Evolutionary conservation across 2,797 vertebrate species (phyloP).

Genomic region (Megalops cyprinoides): DNA sequence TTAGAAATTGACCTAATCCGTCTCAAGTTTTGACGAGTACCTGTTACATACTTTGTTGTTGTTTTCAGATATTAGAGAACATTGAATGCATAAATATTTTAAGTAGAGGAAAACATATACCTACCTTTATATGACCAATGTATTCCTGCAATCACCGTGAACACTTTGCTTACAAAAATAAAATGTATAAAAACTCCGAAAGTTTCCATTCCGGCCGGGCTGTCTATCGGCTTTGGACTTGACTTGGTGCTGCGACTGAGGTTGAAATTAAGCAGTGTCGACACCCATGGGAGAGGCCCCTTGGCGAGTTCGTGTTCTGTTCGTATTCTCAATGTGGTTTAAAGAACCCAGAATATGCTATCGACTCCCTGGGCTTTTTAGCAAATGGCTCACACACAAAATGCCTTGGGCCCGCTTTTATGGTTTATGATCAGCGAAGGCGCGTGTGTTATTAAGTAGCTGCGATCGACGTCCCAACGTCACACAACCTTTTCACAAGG

Average conservation of each 20-base stretch:
- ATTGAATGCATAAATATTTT: too few species aligned
- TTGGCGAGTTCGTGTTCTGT: conserved; percentile 38
- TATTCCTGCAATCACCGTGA: conserved; percentile 60
- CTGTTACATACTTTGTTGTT: too few species aligned
- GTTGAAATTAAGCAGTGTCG: conserved; percentile 53
- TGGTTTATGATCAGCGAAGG: conserved; percentile 22
- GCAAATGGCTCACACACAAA: conserved; percentile 38
- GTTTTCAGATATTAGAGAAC: too few species aligned
- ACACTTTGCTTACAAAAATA: conserved; percentile 45
- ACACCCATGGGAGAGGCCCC: conserved; percentile 57
- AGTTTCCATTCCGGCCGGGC: conserved; percentile 59
- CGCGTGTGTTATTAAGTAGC: conserved; percentile 13
- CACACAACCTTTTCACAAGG: not conserved
- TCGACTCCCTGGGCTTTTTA: conserved; percentile 31
- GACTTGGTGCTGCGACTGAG: conserved; percentile 34
- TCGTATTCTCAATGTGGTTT: conserved; percentile 10
- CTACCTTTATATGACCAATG: conserved; percentile 79
- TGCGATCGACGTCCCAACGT: not conserved
- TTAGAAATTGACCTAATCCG: too few species aligned
- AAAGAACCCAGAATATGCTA: conserved; percentile 33
- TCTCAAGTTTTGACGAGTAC: too few species aligned
- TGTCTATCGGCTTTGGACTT: conserved; percentile 25
- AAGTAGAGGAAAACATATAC: conserved; percentile 1
- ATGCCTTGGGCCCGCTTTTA: conserved; percentile 27
- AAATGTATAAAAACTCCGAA: conserved; percentile 45